Conservation (phyloP, 2,888 invertebrate species). For the Tholera decimalis region DNA sequence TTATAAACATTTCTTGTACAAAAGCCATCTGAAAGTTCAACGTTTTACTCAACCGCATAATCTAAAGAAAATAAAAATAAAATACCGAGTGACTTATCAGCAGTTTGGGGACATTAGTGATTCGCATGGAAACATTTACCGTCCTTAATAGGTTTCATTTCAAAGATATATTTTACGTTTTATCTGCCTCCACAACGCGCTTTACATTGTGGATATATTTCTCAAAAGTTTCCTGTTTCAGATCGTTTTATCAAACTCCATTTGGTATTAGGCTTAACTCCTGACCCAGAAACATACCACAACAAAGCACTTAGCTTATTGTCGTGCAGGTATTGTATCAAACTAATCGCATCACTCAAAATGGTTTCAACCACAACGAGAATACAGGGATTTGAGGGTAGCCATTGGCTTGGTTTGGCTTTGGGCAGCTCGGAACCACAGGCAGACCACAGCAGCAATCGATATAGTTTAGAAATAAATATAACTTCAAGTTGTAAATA, state of each 20-base stretch:
- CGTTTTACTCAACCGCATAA: conserved; percentile 1
- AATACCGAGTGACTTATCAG: conserved; percentile 41
- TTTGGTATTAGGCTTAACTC: conserved; percentile 14
- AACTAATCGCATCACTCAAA: conserved; percentile 37
- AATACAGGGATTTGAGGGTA: conserved; percentile 29
- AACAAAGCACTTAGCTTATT: conserved; percentile 17
- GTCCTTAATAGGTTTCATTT: conserved; percentile 39
- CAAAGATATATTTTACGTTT: conserved; percentile 36
- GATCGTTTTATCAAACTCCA: conserved; percentile 33
- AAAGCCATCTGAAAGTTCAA: conserved; percentile 13
- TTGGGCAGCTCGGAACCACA: conserved; percentile 29
- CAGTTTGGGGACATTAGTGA: conserved; percentile 46
- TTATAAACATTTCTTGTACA: conserved; percentile 12
- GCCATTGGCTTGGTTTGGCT: conserved; percentile 14
- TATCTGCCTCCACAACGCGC: conserved; percentile 25
- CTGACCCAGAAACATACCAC: conserved; percentile 4
- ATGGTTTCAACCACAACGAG: conserved; percentile 37
- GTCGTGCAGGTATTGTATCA: background rate
- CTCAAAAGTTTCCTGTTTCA: conserved; percentile 24
- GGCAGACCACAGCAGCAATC: conserved; percentile 1
- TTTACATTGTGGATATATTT: conserved; percentile 38
- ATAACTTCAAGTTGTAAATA: too few relatives aligned
- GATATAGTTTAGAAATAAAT: conserved; percentile 13
- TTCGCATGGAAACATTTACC: conserved; percentile 57
- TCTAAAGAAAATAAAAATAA: conserved; percentile 24